phyloP scores from a whole-genome alignment of 2,113 vertebrate species.

The Calidris pugnax region DNA sequence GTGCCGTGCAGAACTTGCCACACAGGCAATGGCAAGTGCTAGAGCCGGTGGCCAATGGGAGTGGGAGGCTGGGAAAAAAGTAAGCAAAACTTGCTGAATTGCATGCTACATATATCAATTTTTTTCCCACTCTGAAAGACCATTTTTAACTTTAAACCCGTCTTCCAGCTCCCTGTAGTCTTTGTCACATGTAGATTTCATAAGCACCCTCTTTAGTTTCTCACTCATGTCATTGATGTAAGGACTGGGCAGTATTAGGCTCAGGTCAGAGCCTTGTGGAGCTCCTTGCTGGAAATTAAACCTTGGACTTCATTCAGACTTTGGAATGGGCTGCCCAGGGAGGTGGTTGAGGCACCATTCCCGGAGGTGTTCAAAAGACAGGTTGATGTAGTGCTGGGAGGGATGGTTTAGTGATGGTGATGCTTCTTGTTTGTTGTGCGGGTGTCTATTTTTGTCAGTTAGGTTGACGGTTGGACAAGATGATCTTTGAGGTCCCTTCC shows the following conservation, averaged over 20 bases:
- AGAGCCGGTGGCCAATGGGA: not conserved
- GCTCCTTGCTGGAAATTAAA: not conserved
- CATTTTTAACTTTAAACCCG: not conserved
- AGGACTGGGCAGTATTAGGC: not conserved
- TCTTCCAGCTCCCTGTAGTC: not conserved
- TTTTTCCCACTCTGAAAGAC: not conserved
- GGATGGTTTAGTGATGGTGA: no score
- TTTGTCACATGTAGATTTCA: not conserved
- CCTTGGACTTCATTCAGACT: not conserved
- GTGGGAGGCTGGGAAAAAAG: not conserved
- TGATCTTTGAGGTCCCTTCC: no score
- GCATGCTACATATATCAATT: not conserved
- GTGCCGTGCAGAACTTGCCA: rapidly evolving
- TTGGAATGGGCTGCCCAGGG: no score
- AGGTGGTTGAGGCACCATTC: no score
- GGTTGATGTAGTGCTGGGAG: no score
- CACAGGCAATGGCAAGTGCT: not conserved
- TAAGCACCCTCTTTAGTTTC: not conserved
- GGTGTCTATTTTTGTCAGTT: no score
- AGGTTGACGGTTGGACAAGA: no score
- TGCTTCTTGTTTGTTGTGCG: no score
- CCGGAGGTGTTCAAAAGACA: no score
- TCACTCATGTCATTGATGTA: not conserved
- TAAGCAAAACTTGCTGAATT: not conserved
- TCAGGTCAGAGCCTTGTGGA: not conserved